Percentiles rank a stretch among this genome's conserved stretches.
Conservation (phyloP, 1,140 invertebrate species). For the Hylaeus anthracinus region DNA sequence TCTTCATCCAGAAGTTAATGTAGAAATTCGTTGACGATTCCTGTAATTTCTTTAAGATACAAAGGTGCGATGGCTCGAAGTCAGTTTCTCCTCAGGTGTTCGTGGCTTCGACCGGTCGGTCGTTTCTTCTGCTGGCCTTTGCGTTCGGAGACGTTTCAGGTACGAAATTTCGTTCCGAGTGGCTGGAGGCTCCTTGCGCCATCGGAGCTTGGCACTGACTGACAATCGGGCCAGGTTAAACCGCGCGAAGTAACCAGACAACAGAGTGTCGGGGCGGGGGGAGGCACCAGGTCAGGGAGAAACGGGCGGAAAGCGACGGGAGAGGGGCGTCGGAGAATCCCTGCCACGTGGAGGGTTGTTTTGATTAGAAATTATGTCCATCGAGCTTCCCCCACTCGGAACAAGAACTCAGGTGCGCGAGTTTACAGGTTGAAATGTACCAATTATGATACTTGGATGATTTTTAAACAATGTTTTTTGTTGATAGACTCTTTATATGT, state of each 20-base stretch:
- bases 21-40: no score
- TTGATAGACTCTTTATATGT: no score
- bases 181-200: slow-evolving; percentile 44
- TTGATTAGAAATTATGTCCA: neutral
- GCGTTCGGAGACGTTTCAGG: neutral
- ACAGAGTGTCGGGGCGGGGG: slow-evolving; percentile 38
- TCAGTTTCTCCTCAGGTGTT: no score
- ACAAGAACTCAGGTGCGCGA: neutral
- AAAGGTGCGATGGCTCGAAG: neutral
- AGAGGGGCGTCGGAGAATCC: slow-evolving; percentile 1
- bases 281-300: slow-evolving; percentile 32
- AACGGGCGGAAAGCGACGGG: slow-evolving; percentile 15
- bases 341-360: slow-evolving; percentile 48
- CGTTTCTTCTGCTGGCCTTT: neutral
- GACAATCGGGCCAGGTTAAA: slow-evolving; percentile 66
- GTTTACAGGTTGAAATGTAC: no score
- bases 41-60: no score
- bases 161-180: neutral
- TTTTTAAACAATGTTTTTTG: no score
- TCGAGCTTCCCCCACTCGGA: neutral
- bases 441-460: no score
- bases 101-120: neutral
- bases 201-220: slow-evolving; percentile 61
- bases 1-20: no score
- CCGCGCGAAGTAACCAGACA: slow-evolving; percentile 65